phyloP scores from a whole-genome alignment of 2,888 invertebrate species.

The Melanostoma mellinum region DNA sequence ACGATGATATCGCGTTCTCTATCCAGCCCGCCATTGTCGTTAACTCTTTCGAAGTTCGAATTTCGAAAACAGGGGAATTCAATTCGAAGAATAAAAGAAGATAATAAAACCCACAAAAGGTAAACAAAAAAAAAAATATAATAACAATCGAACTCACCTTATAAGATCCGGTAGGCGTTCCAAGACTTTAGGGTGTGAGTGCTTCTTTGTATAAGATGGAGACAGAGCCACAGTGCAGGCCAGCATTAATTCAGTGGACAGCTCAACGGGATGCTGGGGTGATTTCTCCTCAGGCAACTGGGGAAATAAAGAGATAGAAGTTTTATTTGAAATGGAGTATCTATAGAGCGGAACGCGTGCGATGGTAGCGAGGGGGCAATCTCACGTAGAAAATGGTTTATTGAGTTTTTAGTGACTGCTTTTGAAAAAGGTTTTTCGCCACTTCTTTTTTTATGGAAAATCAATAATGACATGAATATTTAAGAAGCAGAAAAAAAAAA shows the following conservation, averaged over 20 bases:
- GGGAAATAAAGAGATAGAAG: slow-evolving; percentile 70
- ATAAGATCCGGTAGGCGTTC: slow-evolving; percentile 82
- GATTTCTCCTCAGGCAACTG: slow-evolving; percentile 82
- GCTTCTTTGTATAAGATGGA: slow-evolving; percentile 81
- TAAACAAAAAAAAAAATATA: slow-evolving; percentile 60
- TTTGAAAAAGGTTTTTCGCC: slow-evolving; percentile 19
- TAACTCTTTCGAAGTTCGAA: slow-evolving; percentile 40
- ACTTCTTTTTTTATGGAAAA: slow-evolving; percentile 48
- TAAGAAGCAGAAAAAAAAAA: slow-evolving; percentile 15
- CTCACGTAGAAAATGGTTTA: slow-evolving; percentile 69
- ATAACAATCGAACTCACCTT: slow-evolving; percentile 79
- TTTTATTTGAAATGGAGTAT: slow-evolving; percentile 59
- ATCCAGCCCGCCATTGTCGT: slow-evolving; percentile 26
- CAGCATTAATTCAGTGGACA: slow-evolving; percentile 82
- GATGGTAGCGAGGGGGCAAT: slow-evolving; percentile 53
- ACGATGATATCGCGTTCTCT: slow-evolving; percentile 9
- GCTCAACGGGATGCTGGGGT: slow-evolving; percentile 82
- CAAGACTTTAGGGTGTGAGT: slow-evolving; percentile 81
- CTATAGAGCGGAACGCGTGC: slow-evolving; percentile 6
- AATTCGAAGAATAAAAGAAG: slow-evolving; percentile 42
- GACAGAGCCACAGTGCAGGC: slow-evolving; percentile 82
- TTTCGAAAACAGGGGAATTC: slow-evolving; percentile 36
- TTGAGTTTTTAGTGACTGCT: slow-evolving; percentile 62
- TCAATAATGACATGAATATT: slow-evolving; percentile 70
- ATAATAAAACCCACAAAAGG: slow-evolving; percentile 41